phyloP scores from a whole-genome alignment of 2,113 vertebrate genomes.

The Typhlomys cinereus region DNA sequence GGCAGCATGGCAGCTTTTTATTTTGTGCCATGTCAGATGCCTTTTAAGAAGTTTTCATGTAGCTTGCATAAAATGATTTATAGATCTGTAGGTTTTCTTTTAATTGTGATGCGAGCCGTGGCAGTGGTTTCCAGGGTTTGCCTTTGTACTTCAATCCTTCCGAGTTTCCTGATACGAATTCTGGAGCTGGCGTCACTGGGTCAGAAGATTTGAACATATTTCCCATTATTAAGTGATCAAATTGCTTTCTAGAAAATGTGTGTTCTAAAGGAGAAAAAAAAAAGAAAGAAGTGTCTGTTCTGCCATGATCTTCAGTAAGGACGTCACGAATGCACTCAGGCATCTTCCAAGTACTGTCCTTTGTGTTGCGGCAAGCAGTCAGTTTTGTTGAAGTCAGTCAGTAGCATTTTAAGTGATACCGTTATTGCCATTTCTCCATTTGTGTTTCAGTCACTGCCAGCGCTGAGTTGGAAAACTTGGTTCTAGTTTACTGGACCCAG shows the following conservation, averaged over 20 bases:
- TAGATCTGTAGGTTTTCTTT: background rate
- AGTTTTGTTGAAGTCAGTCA: background rate
- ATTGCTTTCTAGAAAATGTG: background rate
- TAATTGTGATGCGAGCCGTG: too few relatives aligned
- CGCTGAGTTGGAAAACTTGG: background rate
- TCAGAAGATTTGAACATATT: background rate
- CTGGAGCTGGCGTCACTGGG: background rate
- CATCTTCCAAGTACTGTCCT: background rate
- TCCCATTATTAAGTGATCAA: background rate
- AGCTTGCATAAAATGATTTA: background rate
- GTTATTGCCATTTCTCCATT: background rate
- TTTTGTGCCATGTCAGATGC: too few relatives aligned
- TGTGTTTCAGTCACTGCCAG: background rate
- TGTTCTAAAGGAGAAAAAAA: too few relatives aligned
- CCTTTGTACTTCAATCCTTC: background rate
- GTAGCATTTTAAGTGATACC: slow-evolving; percentile 1
- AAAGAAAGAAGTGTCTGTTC: too few relatives aligned
- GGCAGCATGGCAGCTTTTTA: too few relatives aligned
- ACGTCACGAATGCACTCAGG: background rate
- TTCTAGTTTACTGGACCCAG: background rate
- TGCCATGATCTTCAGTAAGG: background rate
- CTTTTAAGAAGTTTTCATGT: slow-evolving; percentile 31
- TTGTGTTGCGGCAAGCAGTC: slow-evolving; percentile 13
- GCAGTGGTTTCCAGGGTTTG: background rate
- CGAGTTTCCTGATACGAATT: slow-evolving; percentile 22